phyloP scores from a whole-genome alignment of 2,797 vertebrate genomes.

The Pterois miles region DNA sequence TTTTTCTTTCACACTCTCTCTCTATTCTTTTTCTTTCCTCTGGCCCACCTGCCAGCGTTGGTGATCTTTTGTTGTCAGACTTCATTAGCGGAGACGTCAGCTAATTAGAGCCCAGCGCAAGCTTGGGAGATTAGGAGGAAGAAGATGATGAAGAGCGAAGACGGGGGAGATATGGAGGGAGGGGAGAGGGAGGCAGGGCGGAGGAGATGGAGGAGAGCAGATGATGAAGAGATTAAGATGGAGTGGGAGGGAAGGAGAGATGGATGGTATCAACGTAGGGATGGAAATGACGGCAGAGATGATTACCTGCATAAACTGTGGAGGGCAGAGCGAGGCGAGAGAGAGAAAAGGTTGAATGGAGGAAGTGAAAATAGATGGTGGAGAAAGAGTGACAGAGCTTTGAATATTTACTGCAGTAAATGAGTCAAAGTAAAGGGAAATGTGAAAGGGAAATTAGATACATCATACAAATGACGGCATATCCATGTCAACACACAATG shows the following conservation, averaged over 20 bases:
- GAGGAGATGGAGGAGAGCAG: constrained; percentile 65
- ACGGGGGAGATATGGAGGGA: neutral
- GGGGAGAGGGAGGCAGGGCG: constrained; percentile 29
- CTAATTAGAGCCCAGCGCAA: constrained; percentile 78
- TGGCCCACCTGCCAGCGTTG: constrained; percentile 78
- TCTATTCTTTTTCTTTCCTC: neutral
- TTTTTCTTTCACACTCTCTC: neutral
- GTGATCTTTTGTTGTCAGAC: constrained; percentile 94
- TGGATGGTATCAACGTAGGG: constrained; percentile 50
- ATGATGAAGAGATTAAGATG: constrained; percentile 66
- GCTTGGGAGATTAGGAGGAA: constrained; percentile 70
- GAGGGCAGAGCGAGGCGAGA: neutral
- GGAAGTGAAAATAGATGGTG: constrained; percentile 28
- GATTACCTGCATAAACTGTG: constrained; percentile 57
- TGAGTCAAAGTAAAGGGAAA: constrained; percentile 14
- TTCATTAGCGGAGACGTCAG: constrained; percentile 87
- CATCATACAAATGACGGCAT: constrained; percentile 8
- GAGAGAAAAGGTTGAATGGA: constrained; percentile 17
- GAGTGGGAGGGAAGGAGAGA: constrained; percentile 60
- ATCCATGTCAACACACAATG: constrained; percentile 17
- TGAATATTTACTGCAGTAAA: constrained; percentile 31
- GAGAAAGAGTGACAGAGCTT: constrained; percentile 17
- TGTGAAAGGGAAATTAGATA: constrained; percentile 10
- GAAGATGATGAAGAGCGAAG: constrained; percentile 56
- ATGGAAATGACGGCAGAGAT: constrained; percentile 53